Conservation (phyloP, 2,797 vertebrate species). For the Tokudaia tokunoshimensis region DNA sequence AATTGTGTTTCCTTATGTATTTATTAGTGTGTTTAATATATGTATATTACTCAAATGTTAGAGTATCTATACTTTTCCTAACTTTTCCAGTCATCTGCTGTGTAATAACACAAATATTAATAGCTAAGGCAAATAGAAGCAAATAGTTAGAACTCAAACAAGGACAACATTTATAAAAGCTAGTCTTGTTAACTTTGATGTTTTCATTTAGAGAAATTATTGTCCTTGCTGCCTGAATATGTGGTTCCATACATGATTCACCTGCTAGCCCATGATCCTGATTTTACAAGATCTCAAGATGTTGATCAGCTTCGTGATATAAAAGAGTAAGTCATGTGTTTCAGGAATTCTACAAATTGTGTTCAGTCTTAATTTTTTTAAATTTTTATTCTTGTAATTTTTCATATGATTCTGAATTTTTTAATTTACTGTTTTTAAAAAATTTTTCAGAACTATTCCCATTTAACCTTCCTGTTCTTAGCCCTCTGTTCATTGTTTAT, state of each 20-base stretch:
- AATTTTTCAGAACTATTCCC: not conserved
- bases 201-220: conserved; percentile 93
- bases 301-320: conserved; percentile 98
- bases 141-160: conserved; percentile 12
- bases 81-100: not conserved
- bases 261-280: conserved; percentile 97
- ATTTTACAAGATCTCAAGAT: conserved; percentile 99
- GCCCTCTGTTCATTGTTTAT: not conserved
- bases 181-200: conserved; percentile 45
- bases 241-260: conserved; percentile 99
- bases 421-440: conserved; percentile 10
- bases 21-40: conserved; percentile 20
- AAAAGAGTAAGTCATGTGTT: conserved; percentile 95
- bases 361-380: conserved; percentile 24
- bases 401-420: not conserved
- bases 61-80: not conserved
- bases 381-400: not conserved
- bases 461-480: not conserved
- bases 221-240: conserved; percentile 97
- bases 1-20: not conserved
- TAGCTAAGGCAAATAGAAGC: conserved; percentile 37
- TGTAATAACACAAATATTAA: not conserved
- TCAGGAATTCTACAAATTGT: conserved; percentile 34
- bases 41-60: not conserved
- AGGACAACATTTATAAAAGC: conserved; percentile 19